Percentiles rank a stretch among this genome's conserved stretches.
Evolutionary conservation across 2,888 invertebrate species (phyloP).

Genomic region (Artemia sp.): DNA sequence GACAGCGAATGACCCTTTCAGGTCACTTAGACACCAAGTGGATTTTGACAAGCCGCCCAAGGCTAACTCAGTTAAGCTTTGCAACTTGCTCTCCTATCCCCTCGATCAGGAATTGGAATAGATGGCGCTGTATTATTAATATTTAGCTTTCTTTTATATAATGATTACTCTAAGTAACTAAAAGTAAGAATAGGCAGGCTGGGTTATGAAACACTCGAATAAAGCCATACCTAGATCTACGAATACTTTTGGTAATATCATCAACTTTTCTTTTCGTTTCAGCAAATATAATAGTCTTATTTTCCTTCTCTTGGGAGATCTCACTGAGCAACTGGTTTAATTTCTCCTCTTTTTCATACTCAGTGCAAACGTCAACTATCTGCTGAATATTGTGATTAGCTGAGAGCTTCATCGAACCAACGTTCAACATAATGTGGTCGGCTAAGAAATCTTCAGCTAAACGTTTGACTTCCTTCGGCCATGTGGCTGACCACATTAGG

Average conservation of each 20-base stretch:
- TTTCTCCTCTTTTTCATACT: slow-evolving; percentile 57
- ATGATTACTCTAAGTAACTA: too few species aligned
- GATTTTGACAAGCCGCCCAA: too few species aligned
- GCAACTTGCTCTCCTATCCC: too few species aligned
- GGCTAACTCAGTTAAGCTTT: too few species aligned
- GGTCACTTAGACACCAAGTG: too few species aligned
- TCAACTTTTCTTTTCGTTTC: slow-evolving; percentile 54
- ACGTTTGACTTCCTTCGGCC: slow-evolving; percentile 87
- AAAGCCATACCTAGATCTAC: slow-evolving; percentile 39
- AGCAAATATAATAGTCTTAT: slow-evolving; percentile 52
- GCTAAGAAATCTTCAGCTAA: slow-evolving; percentile 80
- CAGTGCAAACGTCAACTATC: slow-evolving; percentile 77
- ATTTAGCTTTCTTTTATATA: too few species aligned
- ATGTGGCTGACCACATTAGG: slow-evolving; percentile 98
- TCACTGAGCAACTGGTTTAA: slow-evolving; percentile 42
- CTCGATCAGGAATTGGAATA: too few species aligned
- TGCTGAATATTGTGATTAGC: slow-evolving; percentile 94
- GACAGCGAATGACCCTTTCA: too few species aligned
- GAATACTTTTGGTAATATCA: slow-evolving; percentile 45
- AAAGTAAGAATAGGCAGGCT: too few species aligned
- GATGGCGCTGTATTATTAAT: too few species aligned
- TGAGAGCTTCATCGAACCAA: slow-evolving; percentile 68
- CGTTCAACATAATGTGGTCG: slow-evolving; percentile 76
- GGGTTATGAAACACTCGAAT: too few species aligned
- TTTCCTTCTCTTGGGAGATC: slow-evolving; percentile 45